Evolutionary conservation across 1,140 invertebrate species (phyloP).

Genomic region (Drosophila subobscura): DNA sequence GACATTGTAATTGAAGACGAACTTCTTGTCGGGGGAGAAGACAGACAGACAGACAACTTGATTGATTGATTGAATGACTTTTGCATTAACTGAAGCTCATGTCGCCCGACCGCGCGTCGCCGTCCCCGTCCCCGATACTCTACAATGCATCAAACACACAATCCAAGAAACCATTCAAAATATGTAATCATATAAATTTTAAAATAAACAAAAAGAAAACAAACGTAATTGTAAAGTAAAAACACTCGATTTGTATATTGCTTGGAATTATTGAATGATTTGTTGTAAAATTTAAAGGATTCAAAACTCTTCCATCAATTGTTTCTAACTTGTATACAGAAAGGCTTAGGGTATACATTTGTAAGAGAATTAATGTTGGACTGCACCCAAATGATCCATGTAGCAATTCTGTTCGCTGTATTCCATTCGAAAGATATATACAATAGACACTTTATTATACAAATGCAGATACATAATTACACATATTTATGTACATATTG

Average conservation of each 20-base stretch:
- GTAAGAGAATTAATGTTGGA: too few relatives aligned
- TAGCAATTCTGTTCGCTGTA: too few relatives aligned
- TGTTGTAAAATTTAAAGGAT: too few relatives aligned
- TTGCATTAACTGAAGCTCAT: constrained; percentile 6
- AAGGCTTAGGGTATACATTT: too few relatives aligned
- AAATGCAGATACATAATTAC: constrained; percentile 3
- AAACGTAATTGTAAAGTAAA: constrained; percentile 64
- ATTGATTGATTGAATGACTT: constrained; percentile 25
- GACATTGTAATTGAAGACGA: constrained; percentile 37
- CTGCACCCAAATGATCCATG: too few relatives aligned
- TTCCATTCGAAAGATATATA: too few relatives aligned
- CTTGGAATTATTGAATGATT: too few relatives aligned
- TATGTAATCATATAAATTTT: constrained; percentile 69
- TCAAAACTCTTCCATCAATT: too few relatives aligned
- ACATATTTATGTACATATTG: constrained; percentile 23
- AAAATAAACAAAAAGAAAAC: constrained; percentile 59
- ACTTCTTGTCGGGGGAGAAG: constrained; percentile 21
- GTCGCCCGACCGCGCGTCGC: constrained; percentile 1
- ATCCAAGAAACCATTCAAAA: constrained; percentile 53
- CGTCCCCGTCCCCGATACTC: constrained; percentile 3
- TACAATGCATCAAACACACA: constrained; percentile 21
- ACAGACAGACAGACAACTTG: constrained; percentile 30
- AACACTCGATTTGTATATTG: constrained; percentile 12
- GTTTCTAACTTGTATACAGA: too few relatives aligned
- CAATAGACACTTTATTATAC: constrained; percentile 6